A percentile compares a stretch with the other conserved stretches of the same genome.
These are phyloP conservation scores for Lasioglossum villosulum DNA, from an alignment of 2,888 invertebrate genomes.

Conservation along the genomic window DNA sequence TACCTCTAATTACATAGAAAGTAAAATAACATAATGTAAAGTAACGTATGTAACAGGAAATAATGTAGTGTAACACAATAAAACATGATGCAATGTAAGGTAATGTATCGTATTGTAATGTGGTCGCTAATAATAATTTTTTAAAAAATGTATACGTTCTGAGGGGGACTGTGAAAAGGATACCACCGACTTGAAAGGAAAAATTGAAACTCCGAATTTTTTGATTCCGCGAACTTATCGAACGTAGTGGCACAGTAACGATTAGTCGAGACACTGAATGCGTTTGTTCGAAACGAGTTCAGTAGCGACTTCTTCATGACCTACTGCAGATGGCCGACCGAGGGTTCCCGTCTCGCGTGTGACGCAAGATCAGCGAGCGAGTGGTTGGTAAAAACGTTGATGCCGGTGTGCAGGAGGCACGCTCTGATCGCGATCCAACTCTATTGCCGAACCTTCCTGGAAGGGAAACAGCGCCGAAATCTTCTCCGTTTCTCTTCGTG, in stretches of 20 bases:
- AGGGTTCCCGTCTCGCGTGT: constrained; percentile 36
- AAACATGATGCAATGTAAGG: no score
- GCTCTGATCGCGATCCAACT: constrained; percentile 61
- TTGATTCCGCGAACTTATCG: not conserved
- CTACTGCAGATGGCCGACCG: constrained; percentile 20
- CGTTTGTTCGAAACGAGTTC: not conserved
- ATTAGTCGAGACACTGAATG: not conserved
- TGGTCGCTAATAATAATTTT: no score
- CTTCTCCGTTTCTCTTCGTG: constrained; percentile 36
- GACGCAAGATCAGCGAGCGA: constrained; percentile 52
- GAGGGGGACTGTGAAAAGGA: no score
- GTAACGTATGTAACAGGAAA: no score
- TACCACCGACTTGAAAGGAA: not conserved
- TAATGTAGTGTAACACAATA: no score
- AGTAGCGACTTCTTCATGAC: not conserved
- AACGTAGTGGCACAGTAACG: not conserved
- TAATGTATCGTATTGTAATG: no score
- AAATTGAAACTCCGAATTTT: not conserved
- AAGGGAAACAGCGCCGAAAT: constrained; percentile 74
- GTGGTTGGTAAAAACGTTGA: constrained; percentile 74
- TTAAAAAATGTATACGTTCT: no score
- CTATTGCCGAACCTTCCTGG: constrained; percentile 78
- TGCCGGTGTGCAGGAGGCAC: constrained; percentile 30
- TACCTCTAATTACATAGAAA: no score
- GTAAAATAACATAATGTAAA: no score